These are phyloP conservation scores for Rostratula benghalensis DNA, from an alignment of 2,113 vertebrate genomes.

Conservation along the genomic window DNA sequence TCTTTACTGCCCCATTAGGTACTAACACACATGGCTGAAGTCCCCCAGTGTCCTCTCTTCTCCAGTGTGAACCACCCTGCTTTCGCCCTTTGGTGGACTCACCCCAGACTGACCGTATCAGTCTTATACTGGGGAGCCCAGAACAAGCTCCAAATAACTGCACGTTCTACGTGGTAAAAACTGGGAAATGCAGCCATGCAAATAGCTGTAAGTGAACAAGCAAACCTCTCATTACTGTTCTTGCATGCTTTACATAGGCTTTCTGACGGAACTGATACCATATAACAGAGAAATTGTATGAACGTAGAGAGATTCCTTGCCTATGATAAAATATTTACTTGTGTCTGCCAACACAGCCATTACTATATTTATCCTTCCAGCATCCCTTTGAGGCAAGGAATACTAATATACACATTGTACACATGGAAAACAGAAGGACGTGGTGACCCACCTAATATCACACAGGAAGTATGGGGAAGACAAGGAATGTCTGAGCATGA, in stretches of 20 bases:
- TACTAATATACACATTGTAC: not conserved
- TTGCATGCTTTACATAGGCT: not conserved
- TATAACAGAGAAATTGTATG: not conserved
- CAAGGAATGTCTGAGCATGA: not conserved
- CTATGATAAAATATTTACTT: constrained; percentile 35
- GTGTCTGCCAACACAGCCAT: constrained; percentile 1
- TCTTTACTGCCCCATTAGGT: not conserved
- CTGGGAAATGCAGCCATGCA: not conserved
- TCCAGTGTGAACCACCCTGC: not conserved
- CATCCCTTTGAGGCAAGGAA: constrained; percentile 28
- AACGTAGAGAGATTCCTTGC: not conserved
- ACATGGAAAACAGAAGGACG: constrained; percentile 30
- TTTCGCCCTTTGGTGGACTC: not conserved
- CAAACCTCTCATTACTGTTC: not conserved
- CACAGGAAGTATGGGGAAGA: not conserved
- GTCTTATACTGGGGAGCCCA: not conserved
- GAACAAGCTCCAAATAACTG: not conserved
- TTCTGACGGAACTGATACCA: fast-evolving
- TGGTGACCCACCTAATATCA: not conserved
- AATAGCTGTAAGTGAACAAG: not conserved
- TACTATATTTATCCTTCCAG: constrained; percentile 45
- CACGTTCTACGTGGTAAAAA: not conserved
- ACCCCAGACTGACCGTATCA: not conserved
- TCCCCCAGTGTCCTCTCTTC: not conserved
- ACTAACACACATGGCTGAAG: not conserved